Percentiles rank a stretch among this genome's conserved stretches.
Conservation (phyloP, 2,113 vertebrate species). For the Protomyctophum bolini region DNA sequence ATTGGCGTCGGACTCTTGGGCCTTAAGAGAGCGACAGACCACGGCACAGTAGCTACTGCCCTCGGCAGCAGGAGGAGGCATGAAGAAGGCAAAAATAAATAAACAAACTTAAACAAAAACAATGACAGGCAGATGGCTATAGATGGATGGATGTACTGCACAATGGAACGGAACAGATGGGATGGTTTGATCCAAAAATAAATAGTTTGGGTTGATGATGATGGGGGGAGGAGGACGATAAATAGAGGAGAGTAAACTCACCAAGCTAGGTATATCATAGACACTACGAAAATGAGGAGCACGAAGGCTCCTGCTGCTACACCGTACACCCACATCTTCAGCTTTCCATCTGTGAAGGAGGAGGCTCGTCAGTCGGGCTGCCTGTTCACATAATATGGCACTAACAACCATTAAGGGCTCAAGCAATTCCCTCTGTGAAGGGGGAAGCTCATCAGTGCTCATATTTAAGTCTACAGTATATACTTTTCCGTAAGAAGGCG, state of each 20-base stretch:
- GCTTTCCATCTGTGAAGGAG: conserved; percentile 87
- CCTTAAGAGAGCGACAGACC: conserved; percentile 68
- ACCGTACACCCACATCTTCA: conserved; percentile 99
- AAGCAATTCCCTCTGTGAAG: not conserved
- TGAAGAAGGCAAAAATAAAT: conserved; percentile 24
- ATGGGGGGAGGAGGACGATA: conserved; percentile 24
- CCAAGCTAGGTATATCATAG: conserved; percentile 99
- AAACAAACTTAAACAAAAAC: conserved; percentile 12
- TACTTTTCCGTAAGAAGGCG: too few species aligned
- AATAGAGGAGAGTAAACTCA: conserved; percentile 81
- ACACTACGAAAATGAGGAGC: conserved; percentile 97
- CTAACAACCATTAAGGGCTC: not conserved
- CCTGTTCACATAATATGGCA: conserved; percentile 21
- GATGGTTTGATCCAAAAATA: conserved; percentile 7
- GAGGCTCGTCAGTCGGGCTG: conserved; percentile 52
- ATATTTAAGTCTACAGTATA: too few species aligned
- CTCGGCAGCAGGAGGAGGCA: conserved; percentile 20
- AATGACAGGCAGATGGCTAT: conserved; percentile 7
- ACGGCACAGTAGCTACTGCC: conserved; percentile 75
- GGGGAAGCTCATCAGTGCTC: not conserved
- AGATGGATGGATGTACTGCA: not conserved
- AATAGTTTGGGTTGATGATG: not conserved
- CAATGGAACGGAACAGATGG: not conserved
- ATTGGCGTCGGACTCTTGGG: conserved; percentile 66
- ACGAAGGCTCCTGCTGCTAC: conserved; percentile 95